Conservation (phyloP, 2,797 vertebrate genomes). For the Spinibarbus caldwelli region DNA sequence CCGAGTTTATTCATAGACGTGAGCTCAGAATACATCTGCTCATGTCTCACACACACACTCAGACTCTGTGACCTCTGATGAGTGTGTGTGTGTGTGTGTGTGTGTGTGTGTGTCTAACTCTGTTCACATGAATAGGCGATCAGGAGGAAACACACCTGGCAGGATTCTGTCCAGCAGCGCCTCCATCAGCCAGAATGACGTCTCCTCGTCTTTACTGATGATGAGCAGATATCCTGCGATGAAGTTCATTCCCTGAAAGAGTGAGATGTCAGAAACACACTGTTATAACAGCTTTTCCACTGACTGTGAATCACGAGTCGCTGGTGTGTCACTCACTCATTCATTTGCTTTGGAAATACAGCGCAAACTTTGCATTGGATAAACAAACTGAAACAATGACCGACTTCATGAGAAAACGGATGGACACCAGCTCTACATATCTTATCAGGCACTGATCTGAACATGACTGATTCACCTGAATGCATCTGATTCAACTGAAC, state of each 20-base stretch:
- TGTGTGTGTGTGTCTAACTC: too few species aligned
- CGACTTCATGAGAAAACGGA: not conserved
- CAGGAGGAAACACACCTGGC: slow-evolving; percentile 80
- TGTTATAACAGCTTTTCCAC: not conserved
- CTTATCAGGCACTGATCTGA: not conserved
- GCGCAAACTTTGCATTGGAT: not conserved
- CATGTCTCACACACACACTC: slow-evolving; percentile 23
- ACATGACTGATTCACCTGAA: too few species aligned
- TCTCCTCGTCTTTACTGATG: slow-evolving; percentile 92
- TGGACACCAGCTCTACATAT: not conserved
- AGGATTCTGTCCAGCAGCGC: slow-evolving; percentile 90
- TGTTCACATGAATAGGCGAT: not conserved
- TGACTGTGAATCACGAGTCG: too few species aligned
- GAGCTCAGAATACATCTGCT: slow-evolving; percentile 44
- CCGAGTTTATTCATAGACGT: slow-evolving; percentile 61
- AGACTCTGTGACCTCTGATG: not conserved
- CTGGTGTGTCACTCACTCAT: not conserved
- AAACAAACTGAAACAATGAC: not conserved
- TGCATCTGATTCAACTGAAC: too few species aligned
- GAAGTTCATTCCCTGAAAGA: slow-evolving; percentile 94
- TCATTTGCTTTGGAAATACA: slow-evolving; percentile 57
- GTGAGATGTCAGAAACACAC: not conserved
- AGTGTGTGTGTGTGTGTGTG: not conserved
- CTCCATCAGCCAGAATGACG: slow-evolving; percentile 95
- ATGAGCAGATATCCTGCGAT: slow-evolving; percentile 94